A percentile compares a stretch with the other conserved stretches of the same genome.
phyloP scores from a whole-genome alignment of 2,888 invertebrate species.

The Trichacis sp. region DNA sequence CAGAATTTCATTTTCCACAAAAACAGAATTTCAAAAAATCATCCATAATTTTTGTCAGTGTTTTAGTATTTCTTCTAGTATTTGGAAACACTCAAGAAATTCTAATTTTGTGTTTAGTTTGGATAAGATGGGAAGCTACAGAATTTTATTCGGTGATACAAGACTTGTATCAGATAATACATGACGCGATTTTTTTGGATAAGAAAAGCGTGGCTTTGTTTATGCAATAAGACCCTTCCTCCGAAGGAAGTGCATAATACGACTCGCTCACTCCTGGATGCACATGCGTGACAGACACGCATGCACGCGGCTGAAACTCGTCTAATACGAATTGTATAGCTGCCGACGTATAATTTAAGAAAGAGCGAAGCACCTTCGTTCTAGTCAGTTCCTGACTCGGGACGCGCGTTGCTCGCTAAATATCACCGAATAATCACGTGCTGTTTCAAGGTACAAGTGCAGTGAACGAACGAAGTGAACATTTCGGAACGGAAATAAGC shows the following conservation, averaged over 20 bases:
- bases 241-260: conserved; percentile 46
- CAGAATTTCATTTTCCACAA: too few species aligned
- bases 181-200: too few species aligned
- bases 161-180: too few species aligned
- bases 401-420: conserved; percentile 14
- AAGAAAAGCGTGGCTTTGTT: conserved; percentile 9
- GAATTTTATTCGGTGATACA: too few species aligned
- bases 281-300: conserved; percentile 64
- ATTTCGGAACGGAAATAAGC: conserved; percentile 8
- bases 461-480: not conserved
- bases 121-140: too few species aligned
- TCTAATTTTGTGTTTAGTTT: too few species aligned
- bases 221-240: conserved; percentile 16
- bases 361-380: conserved; percentile 18
- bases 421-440: not conserved
- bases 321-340: conserved; percentile 45
- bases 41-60: too few species aligned
- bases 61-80: too few species aligned
- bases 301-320: conserved; percentile 52
- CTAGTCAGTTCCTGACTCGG: conserved; percentile 28
- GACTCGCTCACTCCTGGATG: conserved; percentile 57
- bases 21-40: too few species aligned
- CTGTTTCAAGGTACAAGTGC: conserved; percentile 1
- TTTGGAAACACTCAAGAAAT: too few species aligned
- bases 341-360: conserved; percentile 14